Base-by-base conservation (phyloP, 2,113 vertebrate genomes). In the Phylloscopus trochilus region DNA sequence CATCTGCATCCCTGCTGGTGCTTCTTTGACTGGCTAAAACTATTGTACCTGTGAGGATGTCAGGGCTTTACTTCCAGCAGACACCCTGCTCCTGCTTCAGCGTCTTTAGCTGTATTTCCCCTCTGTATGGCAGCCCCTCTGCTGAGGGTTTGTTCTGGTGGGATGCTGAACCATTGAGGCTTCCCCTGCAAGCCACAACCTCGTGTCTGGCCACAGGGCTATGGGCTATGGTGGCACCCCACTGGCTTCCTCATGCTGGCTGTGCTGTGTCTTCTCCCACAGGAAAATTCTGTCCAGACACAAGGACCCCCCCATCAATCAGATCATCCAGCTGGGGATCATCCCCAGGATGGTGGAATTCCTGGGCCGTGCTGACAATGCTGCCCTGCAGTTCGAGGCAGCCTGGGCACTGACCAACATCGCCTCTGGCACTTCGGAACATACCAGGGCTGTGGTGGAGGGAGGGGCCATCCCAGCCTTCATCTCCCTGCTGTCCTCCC, bases 351-450 rank as follows among this genome's bases (percentile, higher is more conserved):
- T 99, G 94, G 98, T 99, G 79, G 97, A 98, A 3, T 99, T 99
- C 95, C 95, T 99, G 95, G 86, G 83, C 31, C 87, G 72, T 23
- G 92, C 97, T 1, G 96, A 98, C 62, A 96, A 97, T 15, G 94
- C 97, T 5, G 17, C 70, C 21, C 94, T 99, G 96, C 99, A 99
- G 97, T 99, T 99, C 0, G 99, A 99, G 94, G 98, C 99, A 1
- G 99, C 99, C 23, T 99, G 99, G 99, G 98, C 98, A 15, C 98
- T 99, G 26, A 99, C 99, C 7, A 99, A 99, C 96, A 97, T 99
- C 0, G 99, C 99, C 46, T 99, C 99, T 0, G 99, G 99, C 66
- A 99, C 98, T 5, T 99, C 99, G 0, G 98, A 98, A 51, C 98
- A 99, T 79, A 99, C 99, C 13, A 97, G 97, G 41, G 98, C 98